phyloP scores from a whole-genome alignment of 2,888 invertebrate genomes.

The Ochropleura plecta region DNA sequence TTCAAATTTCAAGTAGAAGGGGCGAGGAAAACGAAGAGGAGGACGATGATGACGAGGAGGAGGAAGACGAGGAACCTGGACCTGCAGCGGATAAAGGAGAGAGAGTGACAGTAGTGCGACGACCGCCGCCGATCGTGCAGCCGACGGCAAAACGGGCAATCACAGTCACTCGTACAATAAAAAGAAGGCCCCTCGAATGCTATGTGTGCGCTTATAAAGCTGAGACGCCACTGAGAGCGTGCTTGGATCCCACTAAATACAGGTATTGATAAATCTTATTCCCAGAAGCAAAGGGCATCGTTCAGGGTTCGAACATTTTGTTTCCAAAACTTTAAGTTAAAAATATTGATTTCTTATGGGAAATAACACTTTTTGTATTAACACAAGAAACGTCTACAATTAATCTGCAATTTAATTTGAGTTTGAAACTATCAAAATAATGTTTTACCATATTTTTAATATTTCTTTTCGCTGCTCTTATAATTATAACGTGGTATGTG shows the following conservation, averaged over 20 bases:
- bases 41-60: slow-evolving; percentile 78
- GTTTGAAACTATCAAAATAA: background rate
- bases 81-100: slow-evolving; percentile 59
- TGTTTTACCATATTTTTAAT: background rate
- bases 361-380: background rate
- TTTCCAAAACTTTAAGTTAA: background rate
- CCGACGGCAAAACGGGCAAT: slow-evolving; percentile 64
- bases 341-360: background rate
- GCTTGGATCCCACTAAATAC: slow-evolving; percentile 84
- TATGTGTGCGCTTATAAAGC: slow-evolving; percentile 84
- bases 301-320: background rate
- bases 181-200: slow-evolving; percentile 82
- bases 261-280: slow-evolving; percentile 70
- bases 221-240: slow-evolving; percentile 80
- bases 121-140: slow-evolving; percentile 60
- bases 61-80: slow-evolving; percentile 69
- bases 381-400: background rate
- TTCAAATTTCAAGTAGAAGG: slow-evolving; percentile 59
- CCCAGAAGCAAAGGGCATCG: background rate
- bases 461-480: background rate
- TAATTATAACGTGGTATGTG: background rate
- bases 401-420: background rate
- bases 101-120: slow-evolving; percentile 63
- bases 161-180: slow-evolving; percentile 74
- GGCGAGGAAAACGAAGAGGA: slow-evolving; percentile 74